phyloP scores from a whole-genome alignment of 2,797 vertebrate genomes.

The Malacoctenus gilli region DNA sequence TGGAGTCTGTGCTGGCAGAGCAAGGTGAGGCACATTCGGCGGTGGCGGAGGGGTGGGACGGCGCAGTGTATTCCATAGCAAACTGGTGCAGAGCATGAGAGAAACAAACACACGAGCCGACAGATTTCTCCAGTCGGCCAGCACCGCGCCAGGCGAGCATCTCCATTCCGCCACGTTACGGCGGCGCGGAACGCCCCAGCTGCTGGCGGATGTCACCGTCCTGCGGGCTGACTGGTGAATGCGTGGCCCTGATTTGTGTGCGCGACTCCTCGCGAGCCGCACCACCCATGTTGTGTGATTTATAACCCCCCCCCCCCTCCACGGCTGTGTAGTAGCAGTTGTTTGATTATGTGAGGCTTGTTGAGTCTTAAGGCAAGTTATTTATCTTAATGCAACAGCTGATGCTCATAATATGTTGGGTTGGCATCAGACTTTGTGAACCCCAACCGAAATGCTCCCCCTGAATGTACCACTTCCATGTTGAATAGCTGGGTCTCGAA shows the following conservation, averaged over 20 bases:
- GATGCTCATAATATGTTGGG: too few relatives aligned
- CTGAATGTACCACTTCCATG: too few relatives aligned
- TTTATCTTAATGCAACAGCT: too few relatives aligned
- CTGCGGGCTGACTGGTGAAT: slow-evolving; percentile 33
- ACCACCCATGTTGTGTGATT: slow-evolving; percentile 9
- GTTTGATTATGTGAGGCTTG: not conserved
- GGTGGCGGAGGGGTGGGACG: too few relatives aligned
- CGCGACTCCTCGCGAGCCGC: not conserved
- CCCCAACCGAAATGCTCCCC: too few relatives aligned
- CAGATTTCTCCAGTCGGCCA: slow-evolving; percentile 41
- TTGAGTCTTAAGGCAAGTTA: too few relatives aligned
- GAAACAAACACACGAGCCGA: slow-evolving; percentile 30
- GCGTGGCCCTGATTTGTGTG: slow-evolving; percentile 10
- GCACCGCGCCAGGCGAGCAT: slow-evolving; percentile 35
- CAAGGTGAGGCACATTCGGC: too few relatives aligned
- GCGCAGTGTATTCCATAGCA: too few relatives aligned
- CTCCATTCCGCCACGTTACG: slow-evolving; percentile 33
- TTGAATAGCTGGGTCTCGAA: too few relatives aligned
- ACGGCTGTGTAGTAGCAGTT: not conserved
- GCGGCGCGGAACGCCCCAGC: slow-evolving; percentile 28
- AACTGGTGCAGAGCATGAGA: slow-evolving; percentile 19
- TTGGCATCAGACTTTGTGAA: too few relatives aligned
- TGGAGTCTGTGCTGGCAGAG: too few relatives aligned
- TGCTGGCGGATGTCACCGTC: slow-evolving; percentile 45
- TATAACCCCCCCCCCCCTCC: not conserved